Percentiles rank a stretch among this genome's conserved stretches.
Conservation (phyloP, 2,113 vertebrate species). For the Eubucco bourcierii region DNA sequence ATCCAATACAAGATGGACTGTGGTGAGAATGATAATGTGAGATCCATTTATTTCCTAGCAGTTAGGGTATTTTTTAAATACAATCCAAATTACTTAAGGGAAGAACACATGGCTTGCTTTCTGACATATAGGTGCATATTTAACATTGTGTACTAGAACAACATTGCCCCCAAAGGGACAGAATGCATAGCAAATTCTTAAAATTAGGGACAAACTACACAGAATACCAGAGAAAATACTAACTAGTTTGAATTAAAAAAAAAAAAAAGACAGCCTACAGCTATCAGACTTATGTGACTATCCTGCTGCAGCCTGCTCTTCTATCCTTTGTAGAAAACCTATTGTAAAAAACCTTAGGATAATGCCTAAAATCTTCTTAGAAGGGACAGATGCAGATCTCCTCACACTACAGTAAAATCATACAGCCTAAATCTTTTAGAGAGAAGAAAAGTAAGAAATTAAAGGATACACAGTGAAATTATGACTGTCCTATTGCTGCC, state of each 20-base stretch:
- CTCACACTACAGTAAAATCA: not conserved
- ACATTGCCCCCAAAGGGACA: not conserved
- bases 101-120: not conserved
- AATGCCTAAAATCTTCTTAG: not conserved
- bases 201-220: not conserved
- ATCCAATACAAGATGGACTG: not conserved
- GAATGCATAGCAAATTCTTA: not conserved
- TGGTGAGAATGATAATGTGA: not conserved
- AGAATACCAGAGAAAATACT: not conserved
- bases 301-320: not conserved
- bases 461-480: not conserved
- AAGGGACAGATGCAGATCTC: not conserved
- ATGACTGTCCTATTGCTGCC: not conserved
- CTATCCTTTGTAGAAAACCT: not conserved
- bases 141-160: not conserved
- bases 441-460: not conserved
- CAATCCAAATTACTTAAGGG: not conserved
- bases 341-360: not conserved
- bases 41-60: not conserved
- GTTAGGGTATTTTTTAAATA: not conserved
- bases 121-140: not conserved
- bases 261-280: not conserved
- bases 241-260: not conserved
- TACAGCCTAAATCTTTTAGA: not conserved
- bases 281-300: rapidly evolving